A percentile compares a stretch with the other conserved stretches of the same genome.
Conservation (phyloP, 2,113 vertebrate genomes). For the Anguilla japonica region DNA sequence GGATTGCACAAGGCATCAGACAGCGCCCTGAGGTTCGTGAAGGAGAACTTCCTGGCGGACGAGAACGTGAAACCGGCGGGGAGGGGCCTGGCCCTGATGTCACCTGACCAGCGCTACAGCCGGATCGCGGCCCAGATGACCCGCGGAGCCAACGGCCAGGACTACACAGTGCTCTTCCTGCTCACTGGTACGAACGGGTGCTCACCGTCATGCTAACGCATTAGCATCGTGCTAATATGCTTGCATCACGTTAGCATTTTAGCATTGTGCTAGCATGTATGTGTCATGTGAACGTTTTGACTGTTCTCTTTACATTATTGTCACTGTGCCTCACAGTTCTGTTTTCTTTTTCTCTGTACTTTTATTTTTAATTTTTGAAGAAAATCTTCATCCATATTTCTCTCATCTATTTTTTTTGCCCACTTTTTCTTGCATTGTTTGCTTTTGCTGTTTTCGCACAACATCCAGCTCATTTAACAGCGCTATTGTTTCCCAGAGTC, state of each 20-base stretch:
- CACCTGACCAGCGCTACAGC: constrained; percentile 61
- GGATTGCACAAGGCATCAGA: constrained; percentile 72
- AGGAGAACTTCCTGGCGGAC: constrained; percentile 74
- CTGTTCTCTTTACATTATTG: not conserved
- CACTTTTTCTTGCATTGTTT: not conserved
- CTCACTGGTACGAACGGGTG: constrained; percentile 59
- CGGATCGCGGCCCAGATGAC: constrained; percentile 65
- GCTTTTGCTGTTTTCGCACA: not conserved
- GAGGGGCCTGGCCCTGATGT: constrained; percentile 55
- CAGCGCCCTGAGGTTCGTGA: constrained; percentile 69
- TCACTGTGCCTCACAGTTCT: too few relatives aligned
- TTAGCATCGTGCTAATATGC: too few relatives aligned
- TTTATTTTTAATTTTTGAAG: not conserved
- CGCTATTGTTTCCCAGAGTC: constrained; percentile 51
- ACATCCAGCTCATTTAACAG: not conserved
- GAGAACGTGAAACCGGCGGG: constrained; percentile 53
- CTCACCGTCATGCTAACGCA: not conserved
- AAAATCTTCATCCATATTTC: not conserved
- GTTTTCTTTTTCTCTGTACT: not conserved
- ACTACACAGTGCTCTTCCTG: constrained; percentile 70
- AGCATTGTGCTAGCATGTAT: not conserved
- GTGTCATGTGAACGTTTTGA: not conserved
- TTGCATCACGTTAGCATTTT: too few relatives aligned
- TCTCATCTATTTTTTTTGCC: not conserved
- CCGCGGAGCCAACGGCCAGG: constrained; percentile 40